Base-by-base conservation (phyloP, 2,113 vertebrate species). In the Halcyon senegalensis region DNA sequence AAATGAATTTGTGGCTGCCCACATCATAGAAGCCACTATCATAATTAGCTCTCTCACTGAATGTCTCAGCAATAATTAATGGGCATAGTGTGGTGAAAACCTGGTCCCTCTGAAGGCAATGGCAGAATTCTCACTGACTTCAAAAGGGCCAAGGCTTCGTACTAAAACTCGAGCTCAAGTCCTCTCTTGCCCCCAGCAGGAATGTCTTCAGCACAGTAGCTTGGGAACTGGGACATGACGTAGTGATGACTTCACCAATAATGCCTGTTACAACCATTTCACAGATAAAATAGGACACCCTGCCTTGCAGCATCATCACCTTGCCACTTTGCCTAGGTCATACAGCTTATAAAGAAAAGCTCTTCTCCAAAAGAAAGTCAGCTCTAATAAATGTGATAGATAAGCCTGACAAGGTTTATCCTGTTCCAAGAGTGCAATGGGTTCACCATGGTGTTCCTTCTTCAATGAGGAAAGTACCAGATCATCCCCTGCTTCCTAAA, bases 11-110 rank as follows among this genome's bases (percentile, higher is more conserved):
- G 87, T 96, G 79, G 92, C 87, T 92, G 68, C 76, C 92, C 94
- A 93, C 92, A 96, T 94, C 87, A 93, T 60, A 96, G 90, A 75
- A 92, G 66, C 88, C 76, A 84, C 88, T 93, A 70, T 90, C 76
- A 78, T 86, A 96, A 92, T 90, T 75, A 70, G 76, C 48, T 81
- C 59, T 91, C 60, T 90, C 9, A 23, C 39, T 48, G 63, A 69
- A 89, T 91, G 67, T 94, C 84, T 96, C 85, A 82, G 44, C 60
- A 66, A 86, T 68, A 90, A 87, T 69, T 93, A 93, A 84, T 80
- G 46, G 75, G n/a, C 83, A 77, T 30, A 30, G 83, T 0, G 0
- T 83, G 82, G 90, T 90, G 88, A 90, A 95, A 95, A 92, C 37
- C 64, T 95, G 33, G 64, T 78, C 30, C 64, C 39, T 82, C 79